A percentile compares a stretch with the other conserved stretches of the same genome.
phyloP scores from a whole-genome alignment of 64 coral and sea anemone genomes.

The Orbicella faveolata region DNA sequence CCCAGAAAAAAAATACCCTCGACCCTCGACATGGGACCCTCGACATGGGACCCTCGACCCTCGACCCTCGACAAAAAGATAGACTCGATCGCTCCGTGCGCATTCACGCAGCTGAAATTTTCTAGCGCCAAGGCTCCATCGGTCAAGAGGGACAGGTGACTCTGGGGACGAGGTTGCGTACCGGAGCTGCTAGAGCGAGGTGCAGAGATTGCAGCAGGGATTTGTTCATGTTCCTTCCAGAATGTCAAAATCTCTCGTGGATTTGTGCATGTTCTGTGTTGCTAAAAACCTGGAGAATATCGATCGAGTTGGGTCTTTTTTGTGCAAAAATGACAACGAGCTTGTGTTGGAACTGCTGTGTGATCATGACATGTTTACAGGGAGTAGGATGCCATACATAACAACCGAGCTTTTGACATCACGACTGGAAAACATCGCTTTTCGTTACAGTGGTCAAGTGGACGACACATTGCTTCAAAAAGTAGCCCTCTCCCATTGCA shows the following conservation, averaged over 20 bases:
- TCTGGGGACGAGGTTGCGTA: too few relatives aligned
- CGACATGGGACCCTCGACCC: too few relatives aligned
- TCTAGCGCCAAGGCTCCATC: too few relatives aligned
- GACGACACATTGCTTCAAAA: conserved; percentile 62
- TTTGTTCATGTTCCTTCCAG: too few relatives aligned
- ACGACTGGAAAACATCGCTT: conserved; percentile 62
- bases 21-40: too few relatives aligned
- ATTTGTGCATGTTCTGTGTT: conserved; percentile 80
- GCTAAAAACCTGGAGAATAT: conserved; percentile 76
- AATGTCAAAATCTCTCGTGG: conserved; percentile 64
- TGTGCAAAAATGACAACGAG: conserved; percentile 73
- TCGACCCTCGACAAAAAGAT: too few relatives aligned
- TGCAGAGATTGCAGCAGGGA: too few relatives aligned
- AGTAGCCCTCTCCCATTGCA: conserved; percentile 55
- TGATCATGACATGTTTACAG: conserved; percentile 82
- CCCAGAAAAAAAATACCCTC: too few relatives aligned
- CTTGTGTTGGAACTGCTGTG: conserved; percentile 72
- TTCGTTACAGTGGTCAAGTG: conserved; percentile 66
- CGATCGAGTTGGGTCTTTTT: conserved; percentile 43
- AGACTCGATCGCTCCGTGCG: too few relatives aligned
- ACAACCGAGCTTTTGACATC: conserved; percentile 61
- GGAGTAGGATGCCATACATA: conserved; percentile 37
- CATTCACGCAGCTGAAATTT: too few relatives aligned
- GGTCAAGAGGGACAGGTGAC: too few relatives aligned
- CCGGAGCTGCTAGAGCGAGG: too few relatives aligned